Base-by-base conservation (phyloP, 1,140 invertebrate genomes). In the Drosophila eugracilis region DNA sequence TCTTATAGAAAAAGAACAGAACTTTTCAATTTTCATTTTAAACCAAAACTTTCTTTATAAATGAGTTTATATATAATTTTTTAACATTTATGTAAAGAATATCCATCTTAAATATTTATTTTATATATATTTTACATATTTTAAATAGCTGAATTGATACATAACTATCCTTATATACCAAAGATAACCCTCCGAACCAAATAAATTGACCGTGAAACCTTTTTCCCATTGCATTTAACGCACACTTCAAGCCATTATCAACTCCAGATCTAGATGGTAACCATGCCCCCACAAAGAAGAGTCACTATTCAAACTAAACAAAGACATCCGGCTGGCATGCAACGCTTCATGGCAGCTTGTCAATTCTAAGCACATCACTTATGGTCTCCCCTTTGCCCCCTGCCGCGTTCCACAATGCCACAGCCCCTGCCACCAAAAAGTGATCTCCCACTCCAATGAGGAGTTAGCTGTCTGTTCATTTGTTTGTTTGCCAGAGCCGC, bases 351-450 rank as follows among this genome's bases (percentile, higher is more conserved):
- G 67, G 70, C 73, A 72, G 62, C 83, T 85, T 86, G 81, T 77
- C 83, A 77, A 86, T 85, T 86, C 83, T 75, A 81, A 78, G 67
- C 83, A 86, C 80, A 86, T 77, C 66, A 45, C 55, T 76, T 80
- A 57, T 50, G 48, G 58, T 17, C 34, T 50, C 69, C 67, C 63
- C 70, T 36, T 32, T 34, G 36, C 36, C 44, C 22, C 52, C 26
- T 34, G 36, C 36, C 44, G 15, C 52, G 7, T 17, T 28, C 4
- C 17, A n/a, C 32, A 52, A 45, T 17, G 19, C 4, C 17, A n/a
- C 32, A 52, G 39, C 69, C 44, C 49, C 44, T 32, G 3, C 3
- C n/a, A n/a, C 37, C 22, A 17, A 14, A 48, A 36, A 50, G 47
- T 28, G 30, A 55, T 66, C 53, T 41, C 34, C 52, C 48, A 70